Percentiles rank a stretch among this genome's conserved stretches.
Conservation (phyloP, 2,888 invertebrate genomes). For the Macaria notata region DNA sequence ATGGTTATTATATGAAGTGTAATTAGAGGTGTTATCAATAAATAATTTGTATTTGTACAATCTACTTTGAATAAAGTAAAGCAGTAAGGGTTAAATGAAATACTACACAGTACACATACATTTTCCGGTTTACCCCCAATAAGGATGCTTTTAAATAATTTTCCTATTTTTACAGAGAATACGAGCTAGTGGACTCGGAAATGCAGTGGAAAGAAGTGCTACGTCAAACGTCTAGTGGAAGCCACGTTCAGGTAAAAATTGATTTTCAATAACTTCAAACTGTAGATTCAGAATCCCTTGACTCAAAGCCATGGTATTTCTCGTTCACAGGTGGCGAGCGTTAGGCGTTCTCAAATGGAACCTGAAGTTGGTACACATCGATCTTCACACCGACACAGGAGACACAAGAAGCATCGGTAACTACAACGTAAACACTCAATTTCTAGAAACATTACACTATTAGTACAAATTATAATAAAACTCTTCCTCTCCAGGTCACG, state of each 20-base stretch:
- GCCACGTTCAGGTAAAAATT: conserved; percentile 71
- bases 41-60: too few species aligned
- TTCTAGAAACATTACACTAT: too few species aligned
- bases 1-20: too few species aligned
- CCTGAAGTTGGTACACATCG: conserved; percentile 78
- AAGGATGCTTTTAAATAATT: neutral
- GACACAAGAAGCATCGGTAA: conserved; percentile 84
- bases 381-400: conserved; percentile 81
- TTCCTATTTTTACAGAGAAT: conserved; percentile 61
- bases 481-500: conserved; percentile 63
- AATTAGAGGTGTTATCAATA: too few species aligned
- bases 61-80: too few species aligned
- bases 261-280: neutral
- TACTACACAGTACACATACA: too few species aligned
- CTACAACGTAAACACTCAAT: neutral
- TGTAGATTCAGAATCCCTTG: too few species aligned
- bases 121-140: too few species aligned
- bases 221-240: conserved; percentile 84
- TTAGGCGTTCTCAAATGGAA: conserved; percentile 82
- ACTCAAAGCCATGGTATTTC: neutral
- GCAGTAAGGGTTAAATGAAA: too few species aligned
- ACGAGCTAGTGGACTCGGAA: conserved; percentile 92
- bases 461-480: neutral
- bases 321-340: conserved; percentile 85
- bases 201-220: conserved; percentile 95